Base-by-base conservation (phyloP, 2,113 vertebrate genomes). In the Syngnathus typhle region DNA sequence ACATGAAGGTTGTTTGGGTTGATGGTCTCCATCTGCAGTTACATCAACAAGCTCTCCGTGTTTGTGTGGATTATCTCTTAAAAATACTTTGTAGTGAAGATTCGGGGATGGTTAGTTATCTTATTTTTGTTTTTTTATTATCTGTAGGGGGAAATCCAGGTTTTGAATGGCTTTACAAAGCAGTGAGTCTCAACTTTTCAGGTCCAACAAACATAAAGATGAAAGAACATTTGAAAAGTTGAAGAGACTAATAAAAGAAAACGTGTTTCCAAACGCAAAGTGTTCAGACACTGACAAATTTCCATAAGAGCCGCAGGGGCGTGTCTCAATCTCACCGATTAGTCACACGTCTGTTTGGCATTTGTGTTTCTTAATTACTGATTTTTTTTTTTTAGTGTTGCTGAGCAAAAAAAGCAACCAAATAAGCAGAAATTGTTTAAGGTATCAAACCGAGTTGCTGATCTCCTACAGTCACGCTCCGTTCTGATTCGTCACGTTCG, bases 381-480 rank as follows among this genome's bases (percentile, higher is more conserved):
- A 36, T 62, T 65, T 82, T 74, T 65, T 82, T 74, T 19, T 43
- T 32, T 47, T 67, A 6, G 66, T 60, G 69, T 43, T 43, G 38
- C 55, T 9, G 4, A 23, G 51, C n/a, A 60, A 69, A 72, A 80
- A 77, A 83, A 73, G 13, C 66, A 75, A 19, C 15, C 41, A 41
- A 46, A 52, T 47, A 64, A 74, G 65, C 56, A 11, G 38, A 27
- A 47, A 60, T n/a, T 13, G 27, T 9, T 27, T 38, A 18, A 32
- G 2, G 80, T 59, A 68, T 72, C 74, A 79, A 73, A 65, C 70
- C 0, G 73, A 23, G 69, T 44, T 80, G 82, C 84, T 77, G 83
- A 78, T 80, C 80, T 84, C 85, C 86, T 62, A 55, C 83, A 64
- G 84, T 85, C 84, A 73, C 76, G 70, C 58, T 1, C 3, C 0